Evolutionary conservation across 2,888 invertebrate genomes (phyloP), one percentile per base, ranked within the genome.

Genomic region (Crossocerus cetratus): DNA sequence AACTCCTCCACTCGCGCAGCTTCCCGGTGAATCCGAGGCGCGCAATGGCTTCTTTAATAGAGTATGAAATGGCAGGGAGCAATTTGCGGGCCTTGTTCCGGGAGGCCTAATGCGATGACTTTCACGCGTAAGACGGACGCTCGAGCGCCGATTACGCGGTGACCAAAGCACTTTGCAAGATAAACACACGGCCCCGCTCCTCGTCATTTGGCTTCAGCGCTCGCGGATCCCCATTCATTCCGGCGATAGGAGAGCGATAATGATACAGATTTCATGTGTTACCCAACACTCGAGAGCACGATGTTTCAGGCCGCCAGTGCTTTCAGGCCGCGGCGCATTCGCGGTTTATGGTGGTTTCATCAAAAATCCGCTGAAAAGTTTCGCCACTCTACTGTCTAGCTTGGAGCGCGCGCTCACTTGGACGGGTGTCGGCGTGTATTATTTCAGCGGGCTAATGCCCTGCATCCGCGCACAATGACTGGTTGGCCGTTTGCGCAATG

Each of bases 401-500:
- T n/a, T n/a, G n/a, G n/a, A n/a, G 45, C 65, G 64, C 57, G 56
- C 23, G 64, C 65, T 65, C 68, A 14, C 60, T 66, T 76, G 70
- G 76, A 57, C 72, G 32, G 66, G 62, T 53, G 72, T 79, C 67
- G 62, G 74, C 61, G 71, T 32, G 32, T 75, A 79, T 81, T 81
- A 81, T 81, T 81, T 81, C 77, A 66, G 58, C 63, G 58, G 62
- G 62, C 71, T 75, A 81, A 81, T 73, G 75, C 77, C 8, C 77
- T 64, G 79, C 81, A 81, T 81, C 81, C 73, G 72, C 73, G 72
- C 69, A 79, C 77, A 81, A 81, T 75, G 76, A 81, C 81, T 74
- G 80, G 76, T 78, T 65, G 56, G 66, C 53, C 43, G 69, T 65
- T 81, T 81, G 65, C 81, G 79, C 70, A 81, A 81, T 69, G 72